Evolutionary conservation across 1,140 invertebrate species (phyloP).

Genomic region (Aleiodes sp.): DNA sequence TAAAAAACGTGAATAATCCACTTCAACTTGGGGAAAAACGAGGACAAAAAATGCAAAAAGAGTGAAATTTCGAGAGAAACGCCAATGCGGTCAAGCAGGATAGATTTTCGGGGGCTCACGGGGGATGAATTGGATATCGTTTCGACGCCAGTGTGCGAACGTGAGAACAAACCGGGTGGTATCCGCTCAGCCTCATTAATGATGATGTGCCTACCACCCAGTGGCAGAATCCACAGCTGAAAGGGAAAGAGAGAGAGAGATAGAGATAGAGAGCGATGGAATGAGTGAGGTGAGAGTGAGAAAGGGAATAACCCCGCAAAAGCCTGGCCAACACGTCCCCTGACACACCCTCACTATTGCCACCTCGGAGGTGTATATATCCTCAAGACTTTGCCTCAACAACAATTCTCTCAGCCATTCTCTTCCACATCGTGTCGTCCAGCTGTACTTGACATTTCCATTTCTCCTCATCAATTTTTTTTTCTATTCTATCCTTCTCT

Average conservation of each 20-base stretch:
- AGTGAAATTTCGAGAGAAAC: constrained; percentile 23
- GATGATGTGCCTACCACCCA: constrained; percentile 60
- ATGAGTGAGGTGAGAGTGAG: constrained; percentile 15
- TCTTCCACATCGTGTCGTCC: not conserved
- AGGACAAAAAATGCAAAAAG: not conserved
- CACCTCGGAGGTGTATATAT: constrained; percentile 21
- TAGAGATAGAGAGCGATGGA: constrained; percentile 3
- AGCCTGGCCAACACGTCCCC: constrained; percentile 41
- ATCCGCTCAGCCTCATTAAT: constrained; percentile 63
- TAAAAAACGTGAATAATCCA: constrained; percentile 17
- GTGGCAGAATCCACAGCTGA: constrained; percentile 35
- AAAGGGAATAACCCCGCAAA: constrained; percentile 29
- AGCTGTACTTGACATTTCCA: not conserved
- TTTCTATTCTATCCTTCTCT: not conserved
- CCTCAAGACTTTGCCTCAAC: constrained; percentile 8
- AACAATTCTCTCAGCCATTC: constrained; percentile 2
- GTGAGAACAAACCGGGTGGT: constrained; percentile 57
- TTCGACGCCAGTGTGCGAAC: constrained; percentile 57
- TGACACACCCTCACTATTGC: constrained; percentile 31
- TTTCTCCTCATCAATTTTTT: not conserved
- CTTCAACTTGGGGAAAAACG: constrained; percentile 1
- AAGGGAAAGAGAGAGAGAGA: constrained; percentile 8
- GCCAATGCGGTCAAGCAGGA: constrained; percentile 40
- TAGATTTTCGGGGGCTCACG: constrained; percentile 36
- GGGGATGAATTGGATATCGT: constrained; percentile 53